Conservation (phyloP, 1,140 invertebrate genomes). For the Chironomus striatipennis region DNA sequence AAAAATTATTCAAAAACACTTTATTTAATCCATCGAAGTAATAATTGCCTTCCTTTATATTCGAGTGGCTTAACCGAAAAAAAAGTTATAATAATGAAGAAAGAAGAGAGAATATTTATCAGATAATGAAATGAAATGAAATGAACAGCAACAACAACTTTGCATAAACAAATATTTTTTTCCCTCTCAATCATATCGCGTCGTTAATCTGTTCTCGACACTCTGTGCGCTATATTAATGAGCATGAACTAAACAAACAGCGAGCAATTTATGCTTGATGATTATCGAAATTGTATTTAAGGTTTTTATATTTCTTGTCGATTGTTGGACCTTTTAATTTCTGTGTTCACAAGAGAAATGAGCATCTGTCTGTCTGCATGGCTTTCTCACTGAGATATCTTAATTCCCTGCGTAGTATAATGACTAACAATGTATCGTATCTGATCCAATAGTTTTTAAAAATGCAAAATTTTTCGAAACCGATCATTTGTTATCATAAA, state of each 20-base stretch:
- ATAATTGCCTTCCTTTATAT: constrained; percentile 19
- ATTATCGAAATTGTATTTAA: neutral
- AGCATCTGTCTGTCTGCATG: neutral
- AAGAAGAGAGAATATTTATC: neutral
- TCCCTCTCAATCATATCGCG: constrained; percentile 12
- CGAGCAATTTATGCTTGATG: constrained; percentile 19
- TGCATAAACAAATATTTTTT: constrained; percentile 19
- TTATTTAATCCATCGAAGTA: constrained; percentile 10
- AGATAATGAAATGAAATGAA: neutral
- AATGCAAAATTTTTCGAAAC: no score
- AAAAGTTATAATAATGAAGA: neutral
- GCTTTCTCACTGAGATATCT: neutral
- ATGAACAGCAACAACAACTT: neutral
- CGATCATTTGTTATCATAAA: constrained; percentile 21
- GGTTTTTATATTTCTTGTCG: no score
- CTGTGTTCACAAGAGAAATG: neutral
- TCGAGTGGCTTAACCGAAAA: neutral
- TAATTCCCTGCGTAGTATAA: neutral
- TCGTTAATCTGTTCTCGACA: constrained; percentile 4
- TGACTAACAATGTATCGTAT: no score
- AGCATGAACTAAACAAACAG: neutral
- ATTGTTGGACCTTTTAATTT: constrained; percentile 1
- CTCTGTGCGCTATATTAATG: neutral
- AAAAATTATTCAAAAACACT: neutral
- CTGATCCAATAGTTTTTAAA: no score